Evolutionary conservation across 2,888 invertebrate genomes (phyloP).

Genomic region (Koerneria pararmatus): DNA sequence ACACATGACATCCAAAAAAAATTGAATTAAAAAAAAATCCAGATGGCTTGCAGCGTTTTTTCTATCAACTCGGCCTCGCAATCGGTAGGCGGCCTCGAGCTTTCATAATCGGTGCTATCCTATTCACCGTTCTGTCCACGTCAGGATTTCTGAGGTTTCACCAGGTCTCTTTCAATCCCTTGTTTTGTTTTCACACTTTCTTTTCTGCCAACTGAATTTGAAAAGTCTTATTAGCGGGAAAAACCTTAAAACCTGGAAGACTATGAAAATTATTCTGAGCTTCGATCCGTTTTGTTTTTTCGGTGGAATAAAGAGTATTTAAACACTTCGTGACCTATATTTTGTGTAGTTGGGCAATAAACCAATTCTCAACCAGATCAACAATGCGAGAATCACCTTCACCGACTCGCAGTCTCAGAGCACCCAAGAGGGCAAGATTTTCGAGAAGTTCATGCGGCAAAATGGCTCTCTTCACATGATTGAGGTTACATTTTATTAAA

Average conservation of each 20-base stretch:
- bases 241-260: too few relatives aligned
- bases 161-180: too few relatives aligned
- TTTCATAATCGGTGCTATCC: conserved; percentile 30
- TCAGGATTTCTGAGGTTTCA: conserved; percentile 43
- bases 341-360: not conserved
- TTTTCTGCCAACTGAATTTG: too few relatives aligned
- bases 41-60: conserved; percentile 30
- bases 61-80: conserved; percentile 38
- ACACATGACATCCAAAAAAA: not conserved
- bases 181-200: too few relatives aligned
- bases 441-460: conserved; percentile 41
- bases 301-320: not conserved
- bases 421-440: conserved; percentile 35
- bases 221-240: too few relatives aligned
- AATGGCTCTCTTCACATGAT: conserved; percentile 47
- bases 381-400: conserved; percentile 46
- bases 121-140: conserved; percentile 34
- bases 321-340: not conserved
- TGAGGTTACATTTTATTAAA: conserved; percentile 30
- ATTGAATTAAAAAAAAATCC: not conserved
- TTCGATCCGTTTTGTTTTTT: conserved; percentile 5
- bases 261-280: too few relatives aligned
- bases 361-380: conserved; percentile 30
- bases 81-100: conserved; percentile 41
- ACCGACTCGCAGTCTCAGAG: conserved; percentile 43